Evolutionary conservation across 2,113 vertebrate species (phyloP).

Genomic region (Hipposideros armiger): DNA sequence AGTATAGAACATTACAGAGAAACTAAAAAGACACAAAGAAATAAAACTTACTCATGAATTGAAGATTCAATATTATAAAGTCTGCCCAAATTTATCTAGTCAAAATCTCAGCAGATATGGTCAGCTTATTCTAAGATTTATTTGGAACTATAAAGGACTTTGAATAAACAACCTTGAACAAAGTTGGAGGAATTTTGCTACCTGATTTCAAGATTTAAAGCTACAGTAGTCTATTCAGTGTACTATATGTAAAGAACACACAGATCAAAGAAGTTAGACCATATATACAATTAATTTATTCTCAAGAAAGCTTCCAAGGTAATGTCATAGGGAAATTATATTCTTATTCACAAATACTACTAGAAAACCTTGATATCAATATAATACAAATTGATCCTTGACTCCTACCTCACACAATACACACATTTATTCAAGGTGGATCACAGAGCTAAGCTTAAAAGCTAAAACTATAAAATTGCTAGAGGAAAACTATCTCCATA

Average conservation of each 20-base stretch:
- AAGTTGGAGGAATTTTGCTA: background rate
- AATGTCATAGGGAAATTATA: background rate
- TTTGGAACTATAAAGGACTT: background rate
- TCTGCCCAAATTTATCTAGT: background rate
- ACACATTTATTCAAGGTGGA: background rate
- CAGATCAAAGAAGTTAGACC: background rate
- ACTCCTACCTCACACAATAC: background rate
- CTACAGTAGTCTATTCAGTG: background rate
- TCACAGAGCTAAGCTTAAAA: background rate
- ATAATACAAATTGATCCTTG: background rate
- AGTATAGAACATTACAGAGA: background rate
- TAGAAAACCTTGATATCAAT: background rate
- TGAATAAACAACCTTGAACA: background rate
- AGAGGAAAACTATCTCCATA: background rate
- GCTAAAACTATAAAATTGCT: background rate
- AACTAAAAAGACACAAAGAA: background rate
- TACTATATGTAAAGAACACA: background rate
- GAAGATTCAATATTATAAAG: background rate
- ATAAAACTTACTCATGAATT: background rate
- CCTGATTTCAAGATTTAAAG: conserved; percentile 9
- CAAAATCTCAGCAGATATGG: background rate
- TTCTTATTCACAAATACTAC: background rate
- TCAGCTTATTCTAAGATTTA: background rate
- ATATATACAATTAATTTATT: background rate
- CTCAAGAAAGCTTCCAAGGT: background rate